phyloP scores from a whole-genome alignment of 2,113 vertebrate genomes.

The Lophura nycthemera region DNA sequence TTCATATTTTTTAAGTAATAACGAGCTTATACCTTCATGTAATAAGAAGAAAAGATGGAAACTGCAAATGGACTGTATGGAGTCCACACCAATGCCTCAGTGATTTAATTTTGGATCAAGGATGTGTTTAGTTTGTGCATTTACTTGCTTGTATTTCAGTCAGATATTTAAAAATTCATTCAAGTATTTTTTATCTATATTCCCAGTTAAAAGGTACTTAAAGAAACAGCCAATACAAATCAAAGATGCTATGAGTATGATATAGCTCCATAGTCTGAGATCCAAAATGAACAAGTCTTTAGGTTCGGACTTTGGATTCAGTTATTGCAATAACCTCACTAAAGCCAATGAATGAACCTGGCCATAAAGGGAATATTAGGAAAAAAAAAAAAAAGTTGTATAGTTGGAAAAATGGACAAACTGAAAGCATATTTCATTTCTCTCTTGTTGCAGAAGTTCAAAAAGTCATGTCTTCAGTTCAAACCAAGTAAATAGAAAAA shows the following conservation, averaged over 20 bases:
- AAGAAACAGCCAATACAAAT: background rate
- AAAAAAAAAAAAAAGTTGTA: background rate
- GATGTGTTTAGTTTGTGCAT: background rate
- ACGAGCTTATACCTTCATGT: background rate
- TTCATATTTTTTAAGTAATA: background rate
- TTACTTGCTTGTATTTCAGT: background rate
- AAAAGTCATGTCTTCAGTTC: background rate
- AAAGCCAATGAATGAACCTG: background rate
- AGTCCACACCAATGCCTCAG: background rate
- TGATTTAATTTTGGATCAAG: background rate
- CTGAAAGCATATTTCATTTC: background rate
- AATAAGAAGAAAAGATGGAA: background rate
- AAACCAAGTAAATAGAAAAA: background rate
- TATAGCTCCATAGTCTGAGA: background rate
- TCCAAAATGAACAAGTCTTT: background rate
- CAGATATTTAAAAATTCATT: background rate
- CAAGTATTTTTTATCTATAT: background rate
- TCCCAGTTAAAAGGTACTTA: background rate
- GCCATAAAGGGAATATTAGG: background rate
- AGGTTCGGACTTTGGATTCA: background rate
- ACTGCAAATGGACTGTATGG: background rate
- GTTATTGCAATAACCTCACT: background rate
- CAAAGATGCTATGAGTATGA: accelerated
- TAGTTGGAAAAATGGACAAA: background rate
- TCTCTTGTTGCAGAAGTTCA: accelerated